These are phyloP conservation scores for Linyphia triangularis DNA, from an alignment of 2,888 invertebrate species.

Conservation along the genomic window DNA sequence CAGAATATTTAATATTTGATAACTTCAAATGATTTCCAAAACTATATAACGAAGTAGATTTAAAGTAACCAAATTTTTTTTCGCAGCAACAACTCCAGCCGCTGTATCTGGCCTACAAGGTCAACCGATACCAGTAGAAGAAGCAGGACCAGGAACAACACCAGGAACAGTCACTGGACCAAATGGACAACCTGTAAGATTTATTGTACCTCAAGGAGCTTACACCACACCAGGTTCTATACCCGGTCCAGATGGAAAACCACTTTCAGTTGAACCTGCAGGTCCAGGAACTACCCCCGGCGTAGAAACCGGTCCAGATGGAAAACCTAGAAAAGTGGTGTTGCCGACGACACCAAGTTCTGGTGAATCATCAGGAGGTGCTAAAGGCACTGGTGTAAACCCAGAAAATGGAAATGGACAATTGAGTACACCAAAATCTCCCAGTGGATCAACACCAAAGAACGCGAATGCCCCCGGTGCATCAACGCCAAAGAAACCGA, in stretches of 20 bases:
- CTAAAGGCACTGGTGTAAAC: not conserved
- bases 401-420: not conserved
- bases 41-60: too few relatives aligned
- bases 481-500: too few relatives aligned
- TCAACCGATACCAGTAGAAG: conserved; percentile 11
- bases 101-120: not conserved
- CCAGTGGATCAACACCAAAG: too few relatives aligned
- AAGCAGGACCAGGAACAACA: not conserved
- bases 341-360: conserved; percentile 35
- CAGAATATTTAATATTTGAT: too few relatives aligned
- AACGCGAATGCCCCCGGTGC: too few relatives aligned
- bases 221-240: conserved; percentile 27
- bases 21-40: too few relatives aligned
- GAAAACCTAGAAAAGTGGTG: not conserved
- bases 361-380: not conserved
- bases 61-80: not conserved
- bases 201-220: conserved; percentile 21
- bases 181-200: conserved; percentile 4
- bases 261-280: conserved; percentile 8
- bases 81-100: not conserved
- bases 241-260: conserved; percentile 32
- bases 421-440: not conserved
- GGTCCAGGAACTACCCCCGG: conserved; percentile 46
- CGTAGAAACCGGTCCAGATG: conserved; percentile 1
- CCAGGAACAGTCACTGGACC: conserved; percentile 10